Percentiles rank a stretch among this genome's conserved stretches.
Conservation (phyloP, 2,797 vertebrate species). For the Yasuhikotakia modesta region DNA sequence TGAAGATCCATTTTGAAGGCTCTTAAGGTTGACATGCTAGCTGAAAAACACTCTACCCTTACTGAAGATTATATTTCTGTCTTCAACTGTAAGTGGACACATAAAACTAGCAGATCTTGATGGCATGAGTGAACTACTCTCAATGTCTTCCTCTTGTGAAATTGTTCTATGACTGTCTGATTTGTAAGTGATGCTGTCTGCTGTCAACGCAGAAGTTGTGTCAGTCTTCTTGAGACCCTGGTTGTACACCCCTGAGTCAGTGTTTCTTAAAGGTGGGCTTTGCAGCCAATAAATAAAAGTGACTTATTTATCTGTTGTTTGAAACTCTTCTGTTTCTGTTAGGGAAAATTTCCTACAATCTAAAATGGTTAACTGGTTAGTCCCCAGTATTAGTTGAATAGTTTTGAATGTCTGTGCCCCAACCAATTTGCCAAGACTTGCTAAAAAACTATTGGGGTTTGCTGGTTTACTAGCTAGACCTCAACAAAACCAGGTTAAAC, state of each 20-base stretch:
- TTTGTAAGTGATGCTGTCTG: conserved; percentile 83
- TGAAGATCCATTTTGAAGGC: conserved; percentile 41
- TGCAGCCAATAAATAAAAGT: neutral
- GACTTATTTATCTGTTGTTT: too few species aligned
- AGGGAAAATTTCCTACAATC: too few species aligned
- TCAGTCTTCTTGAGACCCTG: conserved; percentile 86
- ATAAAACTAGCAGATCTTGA: neutral
- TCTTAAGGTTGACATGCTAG: conserved; percentile 45
- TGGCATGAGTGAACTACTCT: neutral
- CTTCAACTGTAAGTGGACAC: neutral
- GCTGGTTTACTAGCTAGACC: too few species aligned
- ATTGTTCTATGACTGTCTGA: conserved; percentile 2
- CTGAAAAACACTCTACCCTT: conserved; percentile 33
- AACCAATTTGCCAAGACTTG: too few species aligned
- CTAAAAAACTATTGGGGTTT: too few species aligned
- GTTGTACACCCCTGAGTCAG: conserved; percentile 84
- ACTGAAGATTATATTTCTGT: conserved; percentile 35
- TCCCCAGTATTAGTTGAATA: too few species aligned
- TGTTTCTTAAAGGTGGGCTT: conserved; percentile 73
- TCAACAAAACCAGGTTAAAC: too few species aligned
- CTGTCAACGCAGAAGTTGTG: conserved; percentile 80
- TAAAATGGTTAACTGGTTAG: too few species aligned
- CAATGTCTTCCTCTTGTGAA: conserved; percentile 9
- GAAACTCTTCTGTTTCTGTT: too few species aligned
- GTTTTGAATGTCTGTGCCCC: too few species aligned